Evolutionary conservation across 1,140 invertebrate species (phyloP), one percentile per base, ranked within the genome.

Genomic region (Trichonephila clavata): DNA sequence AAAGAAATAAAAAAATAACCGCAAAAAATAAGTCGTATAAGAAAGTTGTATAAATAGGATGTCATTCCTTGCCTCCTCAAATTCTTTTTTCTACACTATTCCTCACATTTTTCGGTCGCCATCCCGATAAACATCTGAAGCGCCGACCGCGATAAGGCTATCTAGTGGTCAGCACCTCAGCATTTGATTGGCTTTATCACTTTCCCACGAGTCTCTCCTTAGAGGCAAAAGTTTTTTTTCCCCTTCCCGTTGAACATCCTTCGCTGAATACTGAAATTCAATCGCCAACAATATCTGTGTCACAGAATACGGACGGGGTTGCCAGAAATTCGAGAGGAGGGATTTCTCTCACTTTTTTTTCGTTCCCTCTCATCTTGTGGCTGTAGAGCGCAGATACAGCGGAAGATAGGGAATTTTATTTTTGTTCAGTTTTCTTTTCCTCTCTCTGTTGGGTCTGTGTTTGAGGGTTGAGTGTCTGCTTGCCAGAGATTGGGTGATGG

Each of bases 281-380:
- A 86, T 86, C 84, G 84, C 59, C 84, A 65, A 61, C 84, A 60
- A 60, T 60, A 86, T 86, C 84, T 86, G 84, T 86, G 84, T 86
- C 84, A 86, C 50, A 59, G 50, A 84, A 84, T 43, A 84, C 43
- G 43, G 4, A 57, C 43, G 16, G 81, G 57, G 84, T 86, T 86
- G 84, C 57, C 84, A 63, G 60, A 86, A 61, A 86, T 86, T 63
- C 32, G 57, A 39, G 27, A 24, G 18, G 59, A 21, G n/a, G 32
- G 24, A 63, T 86, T 86, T 86, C 43, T 86, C 59, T 77, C 24
- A 18, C 59, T 32, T n/a, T 14, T n/a, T 60, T 61, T 60, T 57
- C 57, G 2, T 21, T 57, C 24, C 24, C 24, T 32, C 13, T 0
- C 71, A 27, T 32, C 59, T 61, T 57, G 20, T 20, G 21, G 24